Base-by-base conservation (phyloP, 2,888 invertebrate genomes). In the Melolontha melolontha region DNA sequence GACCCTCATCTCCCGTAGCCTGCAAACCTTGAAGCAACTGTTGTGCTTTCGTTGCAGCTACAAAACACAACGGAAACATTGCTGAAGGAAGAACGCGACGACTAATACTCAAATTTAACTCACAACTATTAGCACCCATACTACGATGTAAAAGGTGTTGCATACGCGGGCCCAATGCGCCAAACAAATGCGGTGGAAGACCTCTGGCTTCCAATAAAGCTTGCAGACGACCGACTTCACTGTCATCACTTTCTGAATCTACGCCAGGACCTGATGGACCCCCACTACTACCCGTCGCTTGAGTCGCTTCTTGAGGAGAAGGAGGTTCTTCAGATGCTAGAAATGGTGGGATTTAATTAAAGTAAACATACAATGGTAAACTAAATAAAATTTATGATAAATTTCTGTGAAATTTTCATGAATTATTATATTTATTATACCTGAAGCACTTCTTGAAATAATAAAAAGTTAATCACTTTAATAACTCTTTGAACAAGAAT, bases 121-220 rank as follows among this genome's bases (percentile, higher is more conserved):
- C 85, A 90, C 89, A 89, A 77, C 92, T 92, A 79, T 91, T 91
- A 64, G 94, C 93, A 54, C 96, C 96, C 88, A 97, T 97, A 73
- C 95, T 96, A 75, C 97, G 88, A 81, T 98, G 97, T 71, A 98
- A 85, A 67, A 98, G 86, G 80, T 97, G 97, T 81, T 98, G 97
- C 96, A 98, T 96, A 63, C 98, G 89, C 54, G 98, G 96, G 0
- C 96, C 98, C 64, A 98, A 87, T 1, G 97, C 96, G 40, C 97
- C 97, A 77, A 98, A 95, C 70, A 98, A 87, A 82, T 98, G 97
- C 11, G 97, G 97, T n/a, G 98, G 97, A 74, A 98, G 84, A 27
- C 98, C 98, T 74, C 97, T 88, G 11, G 97, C 95, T 85, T 98
- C 98, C 63, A 98, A 87, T 76, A 98, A 85, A 22, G 97, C 97